Evolutionary conservation across 1,140 invertebrate species (phyloP).

Genomic region (Heliconius eleuchia): DNA sequence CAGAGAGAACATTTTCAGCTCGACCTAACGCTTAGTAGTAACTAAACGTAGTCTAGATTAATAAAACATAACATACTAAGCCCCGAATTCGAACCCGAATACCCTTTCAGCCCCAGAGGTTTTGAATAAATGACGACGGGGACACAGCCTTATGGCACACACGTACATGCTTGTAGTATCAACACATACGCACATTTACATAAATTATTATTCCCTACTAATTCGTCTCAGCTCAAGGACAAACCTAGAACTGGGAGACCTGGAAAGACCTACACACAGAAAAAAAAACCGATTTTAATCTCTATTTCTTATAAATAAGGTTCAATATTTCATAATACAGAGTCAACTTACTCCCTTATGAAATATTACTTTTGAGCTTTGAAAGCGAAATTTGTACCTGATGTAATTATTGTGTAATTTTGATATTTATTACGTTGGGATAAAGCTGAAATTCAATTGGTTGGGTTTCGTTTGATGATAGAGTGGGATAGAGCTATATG

Average conservation of each 20-base stretch:
- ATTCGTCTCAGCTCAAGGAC: constrained; percentile 78
- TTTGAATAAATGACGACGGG: constrained; percentile 34
- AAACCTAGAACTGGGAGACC: constrained; percentile 62
- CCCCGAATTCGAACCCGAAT: constrained; percentile 16
- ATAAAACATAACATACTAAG: constrained; percentile 25
- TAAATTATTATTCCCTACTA: constrained; percentile 80
- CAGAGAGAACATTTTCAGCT: neutral
- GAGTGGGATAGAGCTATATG: constrained; percentile 50
- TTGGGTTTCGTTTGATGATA: constrained; percentile 28
- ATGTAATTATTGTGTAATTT: constrained; percentile 36
- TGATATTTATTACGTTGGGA: constrained; percentile 31
- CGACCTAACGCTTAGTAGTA: neutral
- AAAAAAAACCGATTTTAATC: constrained; percentile 32
- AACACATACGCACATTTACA: constrained; percentile 73
- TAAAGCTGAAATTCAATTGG: constrained; percentile 50
- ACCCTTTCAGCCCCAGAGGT: constrained; percentile 25
- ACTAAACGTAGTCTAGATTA: constrained; percentile 7
- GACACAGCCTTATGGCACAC: constrained; percentile 33
- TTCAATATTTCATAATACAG: constrained; percentile 20
- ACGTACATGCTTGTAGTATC: constrained; percentile 48
- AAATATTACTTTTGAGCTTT: constrained; percentile 51
- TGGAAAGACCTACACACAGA: constrained; percentile 58
- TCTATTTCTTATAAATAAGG: constrained; percentile 33
- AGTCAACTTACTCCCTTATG: constrained; percentile 44
- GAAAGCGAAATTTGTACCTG: constrained; percentile 80